These are phyloP conservation scores for Archivesica marissinica DNA, from an alignment of 1,140 invertebrate species.

Conservation along the genomic window DNA sequence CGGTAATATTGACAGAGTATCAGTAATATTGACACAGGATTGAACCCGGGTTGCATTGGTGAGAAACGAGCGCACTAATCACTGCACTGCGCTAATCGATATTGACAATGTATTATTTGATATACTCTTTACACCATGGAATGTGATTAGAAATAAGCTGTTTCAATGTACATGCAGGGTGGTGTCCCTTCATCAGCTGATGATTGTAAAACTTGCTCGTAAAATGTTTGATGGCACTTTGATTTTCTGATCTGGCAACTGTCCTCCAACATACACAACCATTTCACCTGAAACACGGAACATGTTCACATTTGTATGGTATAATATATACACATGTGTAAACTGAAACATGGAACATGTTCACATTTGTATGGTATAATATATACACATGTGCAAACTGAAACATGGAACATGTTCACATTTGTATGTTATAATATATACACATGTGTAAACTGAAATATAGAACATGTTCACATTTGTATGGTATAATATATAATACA, in stretches of 20 bases:
- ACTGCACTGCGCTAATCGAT: no score
- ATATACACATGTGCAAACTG: conserved; percentile 74
- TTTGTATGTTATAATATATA: conserved; percentile 67
- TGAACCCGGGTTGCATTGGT: no score
- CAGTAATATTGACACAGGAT: no score
- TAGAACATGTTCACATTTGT: not conserved
- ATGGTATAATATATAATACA: not conserved
- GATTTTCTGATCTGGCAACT: conserved; percentile 76
- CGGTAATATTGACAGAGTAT: no score
- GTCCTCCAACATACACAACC: conserved; percentile 76
- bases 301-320: not conserved
- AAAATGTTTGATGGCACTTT: conserved; percentile 75
- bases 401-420: conserved; percentile 40
- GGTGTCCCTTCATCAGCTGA: no score
- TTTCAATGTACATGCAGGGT: no score
- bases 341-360: conserved; percentile 67
- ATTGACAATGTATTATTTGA: no score
- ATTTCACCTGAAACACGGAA: conserved; percentile 71
- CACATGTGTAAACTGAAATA: conserved; percentile 70
- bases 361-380: conserved; percentile 19
- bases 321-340: conserved; percentile 70
- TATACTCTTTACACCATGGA: no score
- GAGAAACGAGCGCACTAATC: no score
- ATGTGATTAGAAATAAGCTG: no score
- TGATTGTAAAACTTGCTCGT: conserved; percentile 47